Conservation (phyloP, 2,888 invertebrate genomes). For the Alsophila aescularia region DNA sequence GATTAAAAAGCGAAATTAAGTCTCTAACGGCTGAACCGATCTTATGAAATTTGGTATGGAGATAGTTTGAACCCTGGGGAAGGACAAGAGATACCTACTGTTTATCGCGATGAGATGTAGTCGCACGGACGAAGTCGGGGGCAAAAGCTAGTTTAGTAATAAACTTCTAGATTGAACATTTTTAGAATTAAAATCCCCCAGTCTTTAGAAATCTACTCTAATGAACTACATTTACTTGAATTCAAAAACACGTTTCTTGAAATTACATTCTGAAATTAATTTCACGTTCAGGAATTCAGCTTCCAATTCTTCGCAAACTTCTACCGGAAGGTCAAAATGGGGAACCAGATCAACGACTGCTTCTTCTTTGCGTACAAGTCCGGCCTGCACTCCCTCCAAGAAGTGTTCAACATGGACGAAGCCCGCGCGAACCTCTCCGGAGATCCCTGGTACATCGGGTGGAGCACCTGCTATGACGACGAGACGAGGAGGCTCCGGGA, state of each 20-base stretch:
- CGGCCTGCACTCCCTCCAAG: conserved; percentile 89
- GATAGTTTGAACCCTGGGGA: no score
- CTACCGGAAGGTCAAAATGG: conserved; percentile 86
- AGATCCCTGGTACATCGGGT: conserved; percentile 90
- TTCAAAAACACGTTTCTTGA: not conserved
- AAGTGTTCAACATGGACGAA: conserved; percentile 92
- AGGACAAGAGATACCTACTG: no score
- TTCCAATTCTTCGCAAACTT: conserved; percentile 92
- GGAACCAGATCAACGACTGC: conserved; percentile 86
- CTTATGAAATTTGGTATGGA: no score
- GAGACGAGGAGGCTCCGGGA: conserved; percentile 90
- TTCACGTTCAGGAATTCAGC: conserved; percentile 84
- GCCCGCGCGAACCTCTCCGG: conserved; percentile 87
- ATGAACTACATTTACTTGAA: no score
- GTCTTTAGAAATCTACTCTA: no score
- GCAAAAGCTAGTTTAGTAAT: no score
- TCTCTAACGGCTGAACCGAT: no score
- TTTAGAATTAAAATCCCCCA: no score
- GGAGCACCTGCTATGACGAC: conserved; percentile 97
- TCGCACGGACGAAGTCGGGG: no score
- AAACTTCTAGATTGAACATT: no score
- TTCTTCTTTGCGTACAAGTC: conserved; percentile 98
- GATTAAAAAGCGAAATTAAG: no score
- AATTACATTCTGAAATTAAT: not conserved
- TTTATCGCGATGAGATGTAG: no score